Percentiles rank a stretch among this genome's conserved stretches.
phyloP scores from a whole-genome alignment of 2,888 invertebrate species.

The Corbicula japonica region DNA sequence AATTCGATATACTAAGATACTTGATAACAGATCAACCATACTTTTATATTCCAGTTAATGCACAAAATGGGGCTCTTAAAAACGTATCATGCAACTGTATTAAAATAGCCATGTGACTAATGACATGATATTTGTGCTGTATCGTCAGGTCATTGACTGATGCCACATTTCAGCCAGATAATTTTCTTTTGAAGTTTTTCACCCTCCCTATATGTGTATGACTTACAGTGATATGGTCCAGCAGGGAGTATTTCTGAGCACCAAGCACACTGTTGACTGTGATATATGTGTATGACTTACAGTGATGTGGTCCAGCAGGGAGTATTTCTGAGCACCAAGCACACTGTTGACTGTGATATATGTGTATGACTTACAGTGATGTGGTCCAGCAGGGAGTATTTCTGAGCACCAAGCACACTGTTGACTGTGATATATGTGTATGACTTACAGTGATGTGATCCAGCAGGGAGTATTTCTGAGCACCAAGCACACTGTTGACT shows the following conservation, averaged over 20 bases:
- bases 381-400: conserved; percentile 84
- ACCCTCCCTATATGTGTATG: too few relatives aligned
- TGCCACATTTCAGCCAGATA: too few relatives aligned
- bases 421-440: conserved; percentile 74
- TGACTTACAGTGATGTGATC: conserved; percentile 76
- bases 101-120: too few relatives aligned
- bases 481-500: conserved; percentile 73
- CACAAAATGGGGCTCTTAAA: too few relatives aligned
- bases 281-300: conserved; percentile 73
- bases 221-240: conserved; percentile 85
- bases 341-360: conserved; percentile 74
- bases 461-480: conserved; percentile 82
- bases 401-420: conserved; percentile 75
- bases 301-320: conserved; percentile 84
- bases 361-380: conserved; percentile 60
- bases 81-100: too few relatives aligned
- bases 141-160: too few relatives aligned
- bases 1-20: too few relatives aligned
- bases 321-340: conserved; percentile 79
- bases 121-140: too few relatives aligned
- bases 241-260: conserved; percentile 80
- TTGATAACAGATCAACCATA: too few relatives aligned
- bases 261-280: conserved; percentile 75
- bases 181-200: too few relatives aligned
- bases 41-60: too few relatives aligned